Evolutionary conservation across 2,888 invertebrate genomes (phyloP), one percentile per base, ranked within the genome.

Genomic region (Hermaeophaga mercurialis): DNA sequence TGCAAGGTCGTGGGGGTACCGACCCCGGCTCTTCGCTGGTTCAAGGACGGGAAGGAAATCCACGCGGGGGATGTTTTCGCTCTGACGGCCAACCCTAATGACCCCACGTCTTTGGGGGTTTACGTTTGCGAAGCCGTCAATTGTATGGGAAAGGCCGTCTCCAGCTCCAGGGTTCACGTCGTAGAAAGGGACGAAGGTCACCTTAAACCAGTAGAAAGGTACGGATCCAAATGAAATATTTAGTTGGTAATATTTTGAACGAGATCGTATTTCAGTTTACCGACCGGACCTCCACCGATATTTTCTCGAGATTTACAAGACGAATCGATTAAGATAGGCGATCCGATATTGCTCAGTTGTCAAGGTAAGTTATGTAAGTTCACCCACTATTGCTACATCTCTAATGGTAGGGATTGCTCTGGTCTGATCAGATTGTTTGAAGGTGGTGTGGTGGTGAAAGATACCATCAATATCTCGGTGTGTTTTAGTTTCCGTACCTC

Each of bases 1-100:
- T 95, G 95, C 75, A 94, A 94, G 76, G 93, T 93, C 14, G 87
- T 93, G 47, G 94, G 94, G 11, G 90, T 92, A n/a, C 94, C 94
- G 1, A 91, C 92, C 0, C 86, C 86, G 0, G 75, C 81, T 11
- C 70, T 85, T 36, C 79, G 81, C 64, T 89, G 88, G 89, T 89
- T 85, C 75, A 90, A 94, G 81, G 94, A 93, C 75, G 89, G 89
- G 58, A 85, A 88, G 62, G 92, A 92, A 76, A 94, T 94, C 63
- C 90, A 89, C 75, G 92, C 94, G 0, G 94, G 94, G 0, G 94
- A 94, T 74, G 89, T 93, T 22, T 93, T 94, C 72, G 93, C 93
- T 0, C 79, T 94, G 39, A 91, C 91, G 0, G 92, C 91, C 0
- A 89, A 90, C 73, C 86, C 89, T 0, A 87, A 90, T 56, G 93